Base-by-base conservation (phyloP, 2,888 invertebrate genomes). In the Rhamnusium bicolor region DNA sequence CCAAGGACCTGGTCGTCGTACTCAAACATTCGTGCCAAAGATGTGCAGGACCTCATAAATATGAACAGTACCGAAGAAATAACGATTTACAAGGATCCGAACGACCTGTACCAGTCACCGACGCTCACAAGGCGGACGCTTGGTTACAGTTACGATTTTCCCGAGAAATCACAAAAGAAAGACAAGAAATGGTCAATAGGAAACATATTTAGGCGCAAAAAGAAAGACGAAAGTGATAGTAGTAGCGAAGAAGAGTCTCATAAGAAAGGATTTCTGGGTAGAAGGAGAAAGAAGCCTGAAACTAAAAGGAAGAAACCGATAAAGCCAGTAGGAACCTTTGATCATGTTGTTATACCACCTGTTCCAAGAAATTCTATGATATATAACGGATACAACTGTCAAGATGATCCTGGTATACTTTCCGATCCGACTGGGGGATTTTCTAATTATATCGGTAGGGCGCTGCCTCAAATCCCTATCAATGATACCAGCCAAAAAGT, bases 171-270 rank as follows among this genome's bases (percentile, higher is more conserved):
- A 86, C 80, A 84, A 74, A 93, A 92, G 81, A 93, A 93, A 80
- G 89, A 89, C 80, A 92, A 91, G 84, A 95, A 94, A 87, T 96
- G 95, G 95, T 94, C 94, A 7, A 91, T 96, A 53, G 95, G 95
- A 6, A 94, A 93, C 81, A 90, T 96, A 2, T 94, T 96, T 84
- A 90, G 94, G 76, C 91, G 93, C 84, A 94, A 94, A 87, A 94
- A 94, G 87, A 92, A 93, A 78, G 92, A 92, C 73, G 92, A 92
- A 78, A 90, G 89, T 58, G 91, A 89, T 10, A 89, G 90, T 69
- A 91, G 91, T 68, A 90, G 89, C 56, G 89, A 89, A 29, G 89
- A 89, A 32, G 90, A 90, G 21, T 84, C 85, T 10, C 83, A 84
- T 40, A 85, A 86, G 53, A 84, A 84, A 73, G 86, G 86, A 69